Evolutionary conservation across 1,140 invertebrate species (phyloP).

Genomic region (Anthonomus grandis): DNA sequence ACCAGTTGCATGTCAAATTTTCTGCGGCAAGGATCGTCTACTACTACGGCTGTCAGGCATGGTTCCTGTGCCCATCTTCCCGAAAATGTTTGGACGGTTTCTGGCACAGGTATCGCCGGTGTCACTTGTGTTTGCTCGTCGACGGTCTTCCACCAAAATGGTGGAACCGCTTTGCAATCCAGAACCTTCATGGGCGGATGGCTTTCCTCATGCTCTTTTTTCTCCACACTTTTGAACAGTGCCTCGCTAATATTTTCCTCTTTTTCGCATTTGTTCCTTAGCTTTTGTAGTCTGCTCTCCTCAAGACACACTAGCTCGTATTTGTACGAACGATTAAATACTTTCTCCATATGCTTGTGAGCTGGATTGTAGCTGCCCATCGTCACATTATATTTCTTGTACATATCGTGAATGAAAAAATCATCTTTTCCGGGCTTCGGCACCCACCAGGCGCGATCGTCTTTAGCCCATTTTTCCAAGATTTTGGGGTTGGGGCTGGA

Average conservation of each 20-base stretch:
- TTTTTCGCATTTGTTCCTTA: conserved; percentile 40
- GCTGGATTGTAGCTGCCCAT: conserved; percentile 36
- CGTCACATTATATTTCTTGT: conserved; percentile 48
- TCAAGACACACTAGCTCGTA: conserved; percentile 53
- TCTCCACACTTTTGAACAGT: conserved; percentile 5
- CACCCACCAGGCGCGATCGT: conserved; percentile 52
- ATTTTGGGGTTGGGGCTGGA: conserved; percentile 31
- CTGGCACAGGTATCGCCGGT: background rate
- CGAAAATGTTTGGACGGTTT: background rate
- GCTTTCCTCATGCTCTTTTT: conserved; percentile 22
- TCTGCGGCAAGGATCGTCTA: conserved; percentile 38
- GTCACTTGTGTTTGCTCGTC: background rate
- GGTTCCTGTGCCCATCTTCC: conserved; percentile 36
- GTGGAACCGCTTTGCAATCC: conserved; percentile 22
- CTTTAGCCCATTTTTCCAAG: conserved; percentile 43
- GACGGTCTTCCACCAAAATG: conserved; percentile 33
- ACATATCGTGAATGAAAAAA: conserved; percentile 51
- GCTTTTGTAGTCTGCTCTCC: conserved; percentile 44
- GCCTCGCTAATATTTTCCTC: conserved; percentile 23
- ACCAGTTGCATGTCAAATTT: conserved; percentile 39
- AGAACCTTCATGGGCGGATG: conserved; percentile 22
- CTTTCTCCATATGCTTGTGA: conserved; percentile 41
- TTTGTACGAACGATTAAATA: conserved; percentile 51
- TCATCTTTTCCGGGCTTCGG: conserved; percentile 52
- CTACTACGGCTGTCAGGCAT: conserved; percentile 29